Base-by-base conservation (phyloP, 1,140 invertebrate species). In the Wiebesia pumilae region DNA sequence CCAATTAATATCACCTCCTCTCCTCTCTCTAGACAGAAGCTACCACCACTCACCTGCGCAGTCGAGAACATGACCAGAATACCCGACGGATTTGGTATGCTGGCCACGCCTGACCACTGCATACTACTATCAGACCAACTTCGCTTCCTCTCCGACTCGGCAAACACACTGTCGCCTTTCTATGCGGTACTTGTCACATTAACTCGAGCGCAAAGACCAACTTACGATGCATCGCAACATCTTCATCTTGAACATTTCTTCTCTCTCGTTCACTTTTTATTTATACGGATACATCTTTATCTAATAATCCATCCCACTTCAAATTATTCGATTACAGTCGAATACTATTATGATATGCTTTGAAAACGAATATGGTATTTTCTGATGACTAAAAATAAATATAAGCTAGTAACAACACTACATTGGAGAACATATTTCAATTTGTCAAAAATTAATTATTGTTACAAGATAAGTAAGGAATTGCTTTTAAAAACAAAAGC, bases 1-100 rank as follows among this genome's bases (percentile, higher is more conserved):
- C 93, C 93, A 94, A 94, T 94, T 94, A 93, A 94, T 94, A 91
- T 92, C 92, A 89, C 89, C 80, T 81, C 33, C n/a, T n/a, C 62
- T 27, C 2, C 1, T 65, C 6, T 7, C 58, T 27, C 83, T 58
- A n/a, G 62, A 30, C 71, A 40, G 40, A 24, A 24, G n/a, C 58
- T 7, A 30, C 3, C 35, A 3, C 73, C 16, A 12, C 78, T 88
- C 88, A 87, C 83, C 85, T 85, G 88, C 81, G 81, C 89, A 89
- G 89, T 90, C n/a, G 58, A 30, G 16, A 93, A 94, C 93, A 94
- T 93, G 93, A 93, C 92, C 92, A 88, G 93, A 94, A 93, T 93
- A 93, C 92, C 90, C 90, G 88, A 89, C 90, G 91, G 90, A 91
- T 93, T 94, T 93, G 90, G 91, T 94, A 94, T 93, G 92, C 93